phyloP scores from a whole-genome alignment of 2,113 vertebrate genomes.

The Sarotherodon lohbergeri region DNA sequence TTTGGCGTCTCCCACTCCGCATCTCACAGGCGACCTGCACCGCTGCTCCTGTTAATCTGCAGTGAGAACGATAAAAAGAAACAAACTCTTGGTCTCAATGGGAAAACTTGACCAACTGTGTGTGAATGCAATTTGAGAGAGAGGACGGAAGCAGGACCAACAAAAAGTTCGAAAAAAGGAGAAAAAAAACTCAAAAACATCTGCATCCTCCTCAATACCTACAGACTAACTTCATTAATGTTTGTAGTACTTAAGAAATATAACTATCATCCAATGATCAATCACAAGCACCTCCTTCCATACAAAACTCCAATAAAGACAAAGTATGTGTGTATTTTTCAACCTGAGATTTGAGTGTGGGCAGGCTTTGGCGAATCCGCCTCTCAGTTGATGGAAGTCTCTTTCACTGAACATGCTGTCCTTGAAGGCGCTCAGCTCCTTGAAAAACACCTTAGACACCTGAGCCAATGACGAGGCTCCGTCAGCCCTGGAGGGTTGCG shows the following conservation, averaged over 20 bases:
- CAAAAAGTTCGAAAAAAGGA: not conserved
- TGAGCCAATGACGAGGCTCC: conserved; percentile 51
- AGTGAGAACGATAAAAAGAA: not conserved
- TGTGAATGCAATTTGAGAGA: not conserved
- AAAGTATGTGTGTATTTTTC: not conserved
- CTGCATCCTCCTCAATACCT: not conserved
- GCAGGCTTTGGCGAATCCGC: conserved; percentile 79
- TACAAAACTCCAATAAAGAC: accelerated
- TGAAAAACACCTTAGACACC: conserved; percentile 78
- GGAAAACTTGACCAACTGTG: not conserved
- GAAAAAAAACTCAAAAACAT: not conserved
- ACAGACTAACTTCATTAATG: not conserved
- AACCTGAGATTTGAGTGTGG: conserved; percentile 85
- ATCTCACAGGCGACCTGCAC: conserved; percentile 83
- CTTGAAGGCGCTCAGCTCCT: conserved; percentile 76
- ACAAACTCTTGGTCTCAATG: not conserved
- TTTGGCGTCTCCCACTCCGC: conserved; percentile 59
- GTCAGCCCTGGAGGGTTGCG: not conserved
- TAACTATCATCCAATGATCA: not conserved
- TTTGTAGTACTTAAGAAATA: not conserved
- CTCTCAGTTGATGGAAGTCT: conserved; percentile 79
- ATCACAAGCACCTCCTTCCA: not conserved
- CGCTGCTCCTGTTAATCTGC: conserved; percentile 79
- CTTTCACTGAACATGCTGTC: conserved; percentile 82
- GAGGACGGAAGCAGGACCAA: not conserved